Conservation (phyloP, 2,113 vertebrate species). For the Taurulus bubalis region DNA sequence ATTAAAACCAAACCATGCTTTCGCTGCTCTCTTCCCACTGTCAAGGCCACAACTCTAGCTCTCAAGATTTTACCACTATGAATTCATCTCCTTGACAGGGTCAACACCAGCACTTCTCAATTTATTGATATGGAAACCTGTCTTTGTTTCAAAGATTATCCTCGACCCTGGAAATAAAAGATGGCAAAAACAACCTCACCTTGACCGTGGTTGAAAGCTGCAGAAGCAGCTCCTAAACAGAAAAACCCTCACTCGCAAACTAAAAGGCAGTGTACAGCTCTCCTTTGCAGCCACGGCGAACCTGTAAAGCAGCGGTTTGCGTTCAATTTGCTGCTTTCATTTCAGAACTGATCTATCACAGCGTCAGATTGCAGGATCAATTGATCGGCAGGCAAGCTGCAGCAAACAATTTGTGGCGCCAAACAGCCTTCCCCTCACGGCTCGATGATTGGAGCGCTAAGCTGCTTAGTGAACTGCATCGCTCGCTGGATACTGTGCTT, state of each 20-base stretch:
- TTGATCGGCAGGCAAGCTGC: constrained; percentile 52
- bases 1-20: background rate
- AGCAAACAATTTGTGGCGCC: constrained; percentile 43
- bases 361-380: constrained; percentile 60
- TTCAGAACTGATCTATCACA: constrained; percentile 38
- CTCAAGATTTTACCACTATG: background rate
- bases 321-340: constrained; percentile 58
- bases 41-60: constrained; percentile 1
- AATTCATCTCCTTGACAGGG: background rate
- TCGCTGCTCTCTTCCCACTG: background rate
- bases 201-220: constrained; percentile 3
- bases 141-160: background rate
- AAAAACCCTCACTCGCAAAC: background rate
- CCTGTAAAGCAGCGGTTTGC: constrained; percentile 3
- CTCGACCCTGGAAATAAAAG: background rate
- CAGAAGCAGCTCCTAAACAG: background rate
- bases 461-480: constrained; percentile 60
- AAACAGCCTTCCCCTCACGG: constrained; percentile 46
- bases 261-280: constrained; percentile 18
- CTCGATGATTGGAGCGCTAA: constrained; percentile 64
- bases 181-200: constrained; percentile 6
- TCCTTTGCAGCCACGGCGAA: constrained; percentile 3
- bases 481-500: constrained; percentile 43
- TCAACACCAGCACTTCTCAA: background rate
- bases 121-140: background rate